Evolutionary conservation across 2,113 vertebrate genomes (phyloP), one percentile per base, ranked within the genome.

Genomic region (Austrofundulus limnaeus): DNA sequence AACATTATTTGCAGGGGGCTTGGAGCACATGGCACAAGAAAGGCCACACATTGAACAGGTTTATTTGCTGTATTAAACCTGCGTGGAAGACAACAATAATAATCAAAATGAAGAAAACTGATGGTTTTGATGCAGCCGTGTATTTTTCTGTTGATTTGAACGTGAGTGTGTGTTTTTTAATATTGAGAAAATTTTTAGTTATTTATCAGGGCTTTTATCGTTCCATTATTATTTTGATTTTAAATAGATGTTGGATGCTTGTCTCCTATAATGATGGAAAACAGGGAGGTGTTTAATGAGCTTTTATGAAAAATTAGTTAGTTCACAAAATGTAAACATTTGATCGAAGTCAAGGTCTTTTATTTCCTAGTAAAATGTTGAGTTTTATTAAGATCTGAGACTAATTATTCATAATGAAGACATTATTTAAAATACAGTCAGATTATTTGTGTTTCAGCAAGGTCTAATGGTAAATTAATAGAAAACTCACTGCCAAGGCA

Each of bases 401-500:
- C 37, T 20, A 31, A 59, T 69, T n/a, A 34, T 45, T 75, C 11
- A 37, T 55, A 5, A 54, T 56, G 38, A 49, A 34, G n/a, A 46
- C 20, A 23, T 60, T 58, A 45, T 47, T 61, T 34, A 20, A n/a
- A 14, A n/a, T n/a, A n/a, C n/a, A n/a, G n/a, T n/a, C n/a, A n/a
- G n/a, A n/a, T n/a, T n/a, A n/a, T n/a, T n/a, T n/a, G n/a, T n/a
- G n/a, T n/a, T n/a, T n/a, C n/a, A n/a, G n/a, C n/a, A n/a, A n/a
- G n/a, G n/a, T n/a, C n/a, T n/a, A n/a, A n/a, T n/a, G n/a, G n/a
- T 25, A 72, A 58, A 66, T 69, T 52, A 68, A 76, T 67, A 17
- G 10, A 45, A 56, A 50, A 75, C 60, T 72, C 71, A 82, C 71
- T 78, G 79, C 80, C 78, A 84, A 80, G 82, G 83, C 86, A 74